These are phyloP conservation scores for Scaptomyza reducta DNA, from an alignment of 2,888 invertebrate species.

Conservation along the genomic window DNA sequence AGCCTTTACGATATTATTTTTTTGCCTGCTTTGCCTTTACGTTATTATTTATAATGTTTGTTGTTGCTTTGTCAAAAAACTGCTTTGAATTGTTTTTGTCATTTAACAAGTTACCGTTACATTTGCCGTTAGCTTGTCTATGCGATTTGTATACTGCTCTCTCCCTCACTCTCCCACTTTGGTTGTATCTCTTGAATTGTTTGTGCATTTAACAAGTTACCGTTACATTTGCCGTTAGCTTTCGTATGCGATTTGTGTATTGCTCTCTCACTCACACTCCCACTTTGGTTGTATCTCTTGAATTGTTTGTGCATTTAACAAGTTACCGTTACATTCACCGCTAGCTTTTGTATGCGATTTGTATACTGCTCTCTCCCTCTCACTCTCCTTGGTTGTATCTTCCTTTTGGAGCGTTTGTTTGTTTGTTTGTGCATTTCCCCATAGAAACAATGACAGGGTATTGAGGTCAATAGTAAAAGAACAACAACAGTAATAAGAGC, in stretches of 20 bases:
- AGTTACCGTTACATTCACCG: constrained; percentile 59
- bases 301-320: constrained; percentile 57
- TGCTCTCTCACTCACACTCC: constrained; percentile 15
- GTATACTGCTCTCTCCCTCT: constrained; percentile 14
- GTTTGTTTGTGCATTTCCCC: constrained; percentile 52
- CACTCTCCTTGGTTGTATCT: constrained; percentile 1
- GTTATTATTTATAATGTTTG: background rate
- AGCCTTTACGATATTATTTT: constrained; percentile 1
- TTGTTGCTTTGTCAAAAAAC: constrained; percentile 16
- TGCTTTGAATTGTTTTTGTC: constrained; percentile 45
- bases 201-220: constrained; percentile 65
- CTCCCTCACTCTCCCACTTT: background rate
- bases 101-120: constrained; percentile 68
- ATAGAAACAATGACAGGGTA: constrained; percentile 73
- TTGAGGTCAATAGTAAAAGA: constrained; percentile 78
- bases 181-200: constrained; percentile 1
- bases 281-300: constrained; percentile 1
- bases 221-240: constrained; percentile 49
- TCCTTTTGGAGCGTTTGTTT: constrained; percentile 4
- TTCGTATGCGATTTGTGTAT: no score
- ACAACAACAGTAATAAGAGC: constrained; percentile 24
- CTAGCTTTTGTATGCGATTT: constrained; percentile 29
- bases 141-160: no score
- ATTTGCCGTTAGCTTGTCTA: constrained; percentile 39
- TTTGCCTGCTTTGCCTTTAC: constrained; percentile 24